These are phyloP conservation scores for Rotaria macrura DNA, from an alignment of 2,888 invertebrate species.

Conservation along the genomic window DNA sequence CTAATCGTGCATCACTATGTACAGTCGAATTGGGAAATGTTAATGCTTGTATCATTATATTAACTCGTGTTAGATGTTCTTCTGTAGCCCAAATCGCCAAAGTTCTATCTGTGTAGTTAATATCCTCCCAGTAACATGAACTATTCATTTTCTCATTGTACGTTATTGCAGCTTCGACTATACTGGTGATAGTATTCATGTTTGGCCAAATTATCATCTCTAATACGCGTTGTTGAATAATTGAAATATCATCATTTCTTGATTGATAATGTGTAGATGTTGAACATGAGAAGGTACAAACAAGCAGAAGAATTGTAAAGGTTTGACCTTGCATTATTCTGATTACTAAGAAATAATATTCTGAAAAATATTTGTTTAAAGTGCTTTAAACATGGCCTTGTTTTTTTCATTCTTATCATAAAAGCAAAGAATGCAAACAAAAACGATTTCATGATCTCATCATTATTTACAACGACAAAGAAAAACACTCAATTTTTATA, in stretches of 20 bases:
- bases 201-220: neutral
- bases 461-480: too few relatives aligned
- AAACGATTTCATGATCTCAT: too few relatives aligned
- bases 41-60: conserved; percentile 3
- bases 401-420: neutral
- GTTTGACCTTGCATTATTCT: neutral
- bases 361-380: neutral
- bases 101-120: neutral
- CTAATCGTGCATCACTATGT: neutral
- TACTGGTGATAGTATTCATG: too few relatives aligned
- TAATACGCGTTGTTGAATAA: neutral
- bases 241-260: neutral
- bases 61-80: neutral
- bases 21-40: neutral
- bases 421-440: neutral
- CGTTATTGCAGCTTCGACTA: neutral
- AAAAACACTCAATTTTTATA: too few relatives aligned
- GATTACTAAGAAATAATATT: too few relatives aligned
- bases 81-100: neutral
- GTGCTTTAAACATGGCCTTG: neutral
- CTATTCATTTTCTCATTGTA: neutral
- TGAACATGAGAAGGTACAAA: neutral
- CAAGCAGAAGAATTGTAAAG: neutral
- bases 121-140: neutral
- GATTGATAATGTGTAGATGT: neutral